Base-by-base conservation (phyloP, 2,888 invertebrate genomes). In the Pocota personata region DNA sequence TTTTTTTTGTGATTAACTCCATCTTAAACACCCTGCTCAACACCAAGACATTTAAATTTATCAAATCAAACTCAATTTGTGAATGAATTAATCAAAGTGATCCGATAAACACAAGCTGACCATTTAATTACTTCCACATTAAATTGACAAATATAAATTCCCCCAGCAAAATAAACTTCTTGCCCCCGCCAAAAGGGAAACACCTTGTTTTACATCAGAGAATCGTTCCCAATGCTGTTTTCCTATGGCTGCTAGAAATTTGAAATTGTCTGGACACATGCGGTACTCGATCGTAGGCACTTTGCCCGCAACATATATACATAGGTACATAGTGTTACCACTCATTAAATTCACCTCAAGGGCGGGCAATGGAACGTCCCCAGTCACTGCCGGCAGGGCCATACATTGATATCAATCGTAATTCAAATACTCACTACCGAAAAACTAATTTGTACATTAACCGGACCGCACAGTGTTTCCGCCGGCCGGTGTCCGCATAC, bases 371-470 rank as follows among this genome's bases (percentile, higher is more conserved):
- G 46, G 27, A 57, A 21, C 32, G 52, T 43, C 58, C 43, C 75
- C 35, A 24, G 30, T 40, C 24, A 27, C 12, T 8, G 10, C 27
- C 12, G 64, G 35, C n/a, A 12, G 43, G 32, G 3, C 46, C 40
- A 5, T 55, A 66, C 64, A 64, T 60, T 76, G 66, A 71, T 76
- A 80, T 76, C 71, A 80, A 76, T 80, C 71, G 80, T 76, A 80
- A 71, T 86, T 86, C 84, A 86, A 86, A 86, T 86, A 86, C 84
- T 86, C 84, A 86, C 80, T 86, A 86, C 66, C 66, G 76, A 80
- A 80, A 83, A 86, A 80, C 84, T 80, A 86, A 80, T 80, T 86
- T 86, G 75, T 66, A 60, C 71, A 60, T 80, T 71, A 75, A 40
- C 67, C 64, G 69, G 64, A 71, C 76, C 69, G 50, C 82, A 71